phyloP scores from a whole-genome alignment of 1,140 invertebrate species.

The Bombus sylvicola region DNA sequence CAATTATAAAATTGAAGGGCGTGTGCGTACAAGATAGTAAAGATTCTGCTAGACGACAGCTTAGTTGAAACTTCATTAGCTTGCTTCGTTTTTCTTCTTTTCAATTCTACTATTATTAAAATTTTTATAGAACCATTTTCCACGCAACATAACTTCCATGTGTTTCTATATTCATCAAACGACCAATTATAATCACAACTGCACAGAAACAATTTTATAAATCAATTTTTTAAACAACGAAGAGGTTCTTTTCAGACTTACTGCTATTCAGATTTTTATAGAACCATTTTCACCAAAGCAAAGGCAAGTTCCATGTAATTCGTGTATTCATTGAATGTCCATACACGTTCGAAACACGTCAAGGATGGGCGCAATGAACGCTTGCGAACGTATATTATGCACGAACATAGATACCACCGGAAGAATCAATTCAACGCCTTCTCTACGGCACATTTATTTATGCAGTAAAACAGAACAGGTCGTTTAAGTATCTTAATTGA shows the following conservation, averaged over 20 bases:
- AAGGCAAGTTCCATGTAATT: neutral
- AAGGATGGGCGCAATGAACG: neutral
- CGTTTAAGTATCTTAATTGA: slow-evolving; percentile 7
- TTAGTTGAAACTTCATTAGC: no score
- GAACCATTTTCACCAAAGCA: neutral
- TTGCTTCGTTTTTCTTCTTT: neutral
- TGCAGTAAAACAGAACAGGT: slow-evolving; percentile 25
- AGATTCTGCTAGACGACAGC: no score
- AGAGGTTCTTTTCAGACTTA: no score
- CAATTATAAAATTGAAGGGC: no score
- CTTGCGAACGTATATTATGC: neutral
- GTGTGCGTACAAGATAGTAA: no score
- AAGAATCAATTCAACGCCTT: slow-evolving; percentile 43
- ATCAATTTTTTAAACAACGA: no score
- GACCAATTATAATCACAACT: no score
- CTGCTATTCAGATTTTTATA: neutral
- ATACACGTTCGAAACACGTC: neutral
- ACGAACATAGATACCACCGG: slow-evolving; percentile 28
- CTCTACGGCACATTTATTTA: slow-evolving; percentile 19
- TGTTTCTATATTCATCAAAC: no score
- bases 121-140: neutral
- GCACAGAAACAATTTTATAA: no score
- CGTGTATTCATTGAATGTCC: neutral
- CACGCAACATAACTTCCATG: neutral
- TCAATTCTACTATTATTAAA: neutral